Conservation (phyloP, 2,797 vertebrate genomes). For the Manis crassicaudata region DNA sequence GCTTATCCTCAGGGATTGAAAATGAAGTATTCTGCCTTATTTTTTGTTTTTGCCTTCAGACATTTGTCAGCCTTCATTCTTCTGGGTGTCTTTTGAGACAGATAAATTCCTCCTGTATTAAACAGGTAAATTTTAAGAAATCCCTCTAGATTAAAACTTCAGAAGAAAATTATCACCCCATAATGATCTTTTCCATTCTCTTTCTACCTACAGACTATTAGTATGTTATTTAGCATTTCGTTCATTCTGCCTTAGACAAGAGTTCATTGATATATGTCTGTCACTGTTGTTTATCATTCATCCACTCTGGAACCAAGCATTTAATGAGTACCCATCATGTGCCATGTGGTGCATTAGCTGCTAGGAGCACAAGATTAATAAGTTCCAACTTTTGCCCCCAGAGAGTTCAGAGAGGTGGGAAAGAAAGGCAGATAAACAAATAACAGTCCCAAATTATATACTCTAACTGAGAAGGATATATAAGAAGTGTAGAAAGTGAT, state of each 20-base stretch:
- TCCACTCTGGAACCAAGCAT: neutral
- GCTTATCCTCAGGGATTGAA: neutral
- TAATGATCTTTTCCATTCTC: neutral
- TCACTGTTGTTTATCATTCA: neutral
- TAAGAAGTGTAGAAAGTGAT: neutral
- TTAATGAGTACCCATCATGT: neutral
- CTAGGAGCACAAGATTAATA: neutral
- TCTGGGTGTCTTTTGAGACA: neutral
- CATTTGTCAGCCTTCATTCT: slow-evolving; percentile 1
- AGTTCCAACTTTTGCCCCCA: neutral
- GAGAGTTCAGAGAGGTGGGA: neutral
- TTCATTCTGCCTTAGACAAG: neutral
- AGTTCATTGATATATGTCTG: neutral
- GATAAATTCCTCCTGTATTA: neutral
- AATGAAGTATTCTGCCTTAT: neutral
- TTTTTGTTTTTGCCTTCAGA: neutral
- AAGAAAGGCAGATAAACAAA: neutral
- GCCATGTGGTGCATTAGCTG: neutral
- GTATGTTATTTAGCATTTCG: slow-evolving; percentile 5
- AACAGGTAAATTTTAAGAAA: neutral
- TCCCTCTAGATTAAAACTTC: neutral
- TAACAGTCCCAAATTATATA: neutral
- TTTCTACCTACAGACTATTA: neutral
- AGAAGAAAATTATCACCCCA: neutral
- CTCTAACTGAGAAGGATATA: neutral